Evolutionary conservation across 1,140 invertebrate species (phyloP), one percentile per base, ranked within the genome.

Genomic region (Drosophila murphyi): DNA sequence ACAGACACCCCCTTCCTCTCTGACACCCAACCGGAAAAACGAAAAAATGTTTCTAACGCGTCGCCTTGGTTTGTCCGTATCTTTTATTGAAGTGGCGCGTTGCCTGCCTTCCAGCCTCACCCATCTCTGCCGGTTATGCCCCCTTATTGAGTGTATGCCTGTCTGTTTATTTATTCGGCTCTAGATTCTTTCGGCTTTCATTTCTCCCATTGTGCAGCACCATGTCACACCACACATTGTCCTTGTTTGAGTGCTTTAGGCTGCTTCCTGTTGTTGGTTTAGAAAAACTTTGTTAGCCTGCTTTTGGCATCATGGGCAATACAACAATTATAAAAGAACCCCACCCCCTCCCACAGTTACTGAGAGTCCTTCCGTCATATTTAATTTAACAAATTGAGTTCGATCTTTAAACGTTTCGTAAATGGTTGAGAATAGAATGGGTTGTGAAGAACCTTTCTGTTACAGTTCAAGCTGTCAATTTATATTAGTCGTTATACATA

Each of bases 221-320:
- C 43, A 34, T 70, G 67, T 76, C 60, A 62, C 50, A 62, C 43
- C 76, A 71, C 76, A 75, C 73, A 80, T 85, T 85, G 83, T 88
- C 85, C 83, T 89, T 83, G 76, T 60, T 76, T 12, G 52, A 73
- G 71, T 73, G 59, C 60, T 69, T 74, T 68, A 54, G 74, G 69
- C 74, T 48, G 65, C 72, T 76, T 71, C 64, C 70, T 79, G 71
- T 67, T 70, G 64, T 52, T 71, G 83, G 71, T 85, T 77, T 54
- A 85, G 70, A 81, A 80, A 89, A 88, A 90, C 78, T 89, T 81
- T 89, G 85, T 90, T 88, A 87, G 85, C 86, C 85, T 88, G 85
- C 73, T 69, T 77, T 76, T 87, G 83, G 70, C 83, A 87, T 72
- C 61, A 47, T 20, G 31, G 6, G 12, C n/a, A 28, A 76, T 29